Percentiles rank a stretch among this genome's conserved stretches.
phyloP scores from a whole-genome alignment of 30 jellyfish, hydroid and myxozoan genomes.

The Aurelia sp. region DNA sequence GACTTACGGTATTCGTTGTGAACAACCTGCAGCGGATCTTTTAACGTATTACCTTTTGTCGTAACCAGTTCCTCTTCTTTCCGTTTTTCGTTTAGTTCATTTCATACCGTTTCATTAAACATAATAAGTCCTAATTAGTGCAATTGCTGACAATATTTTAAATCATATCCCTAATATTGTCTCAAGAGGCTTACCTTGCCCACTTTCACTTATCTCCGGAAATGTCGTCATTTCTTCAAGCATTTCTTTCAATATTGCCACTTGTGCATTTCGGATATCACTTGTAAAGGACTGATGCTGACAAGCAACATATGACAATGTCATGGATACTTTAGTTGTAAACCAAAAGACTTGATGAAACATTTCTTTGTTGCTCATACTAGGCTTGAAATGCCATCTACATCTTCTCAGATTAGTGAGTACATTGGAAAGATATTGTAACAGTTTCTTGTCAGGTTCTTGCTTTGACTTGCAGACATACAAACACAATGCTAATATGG shows the following conservation, averaged over 20 bases:
- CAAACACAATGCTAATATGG: constrained; percentile 73
- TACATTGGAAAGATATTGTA: constrained; percentile 66
- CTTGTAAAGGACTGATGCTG: constrained; percentile 7
- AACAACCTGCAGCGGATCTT: too few relatives aligned
- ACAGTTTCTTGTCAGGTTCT: constrained; percentile 46
- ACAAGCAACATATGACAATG: constrained; percentile 38
- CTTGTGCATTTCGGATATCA: background rate
- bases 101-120: too few relatives aligned
- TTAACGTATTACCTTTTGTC: too few relatives aligned
- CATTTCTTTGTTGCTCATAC: constrained; percentile 3
- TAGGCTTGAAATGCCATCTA: constrained; percentile 66
- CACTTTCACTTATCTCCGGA: constrained; percentile 43
- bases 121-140: too few relatives aligned
- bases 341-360: constrained; percentile 33
- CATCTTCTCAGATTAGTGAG: constrained; percentile 42
- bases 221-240: constrained; percentile 45
- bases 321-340: constrained; percentile 24
- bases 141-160: too few relatives aligned
- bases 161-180: too few relatives aligned
- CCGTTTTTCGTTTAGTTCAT: too few relatives aligned
- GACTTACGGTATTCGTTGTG: too few relatives aligned
- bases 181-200: constrained; percentile 14
- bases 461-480: constrained; percentile 54
- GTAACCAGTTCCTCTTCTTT: too few relatives aligned
- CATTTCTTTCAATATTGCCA: constrained; percentile 21